phyloP scores from a whole-genome alignment of 2,113 vertebrate species.

The Chinchilla lanigera region DNA sequence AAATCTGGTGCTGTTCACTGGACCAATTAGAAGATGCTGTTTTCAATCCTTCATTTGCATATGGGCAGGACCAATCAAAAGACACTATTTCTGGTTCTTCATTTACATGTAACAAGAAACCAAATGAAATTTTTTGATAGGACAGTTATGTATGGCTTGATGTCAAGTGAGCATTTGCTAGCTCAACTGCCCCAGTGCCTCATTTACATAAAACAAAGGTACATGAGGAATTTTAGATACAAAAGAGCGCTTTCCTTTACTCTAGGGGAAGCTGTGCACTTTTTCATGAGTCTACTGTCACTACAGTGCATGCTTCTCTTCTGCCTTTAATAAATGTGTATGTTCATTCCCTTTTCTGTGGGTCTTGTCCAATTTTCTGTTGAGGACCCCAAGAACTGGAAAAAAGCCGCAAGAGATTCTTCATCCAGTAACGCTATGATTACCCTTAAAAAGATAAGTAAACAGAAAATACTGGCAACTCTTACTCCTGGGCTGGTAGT shows the following conservation, averaged over 20 bases:
- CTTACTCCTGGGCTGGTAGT: background rate
- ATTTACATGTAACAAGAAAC: background rate
- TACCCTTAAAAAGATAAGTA: constrained; percentile 25
- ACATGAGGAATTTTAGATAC: background rate
- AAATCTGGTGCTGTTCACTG: background rate
- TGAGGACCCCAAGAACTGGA: background rate
- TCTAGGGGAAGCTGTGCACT: background rate
- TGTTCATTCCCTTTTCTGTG: background rate
- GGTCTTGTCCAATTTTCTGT: background rate
- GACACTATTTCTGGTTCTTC: background rate
- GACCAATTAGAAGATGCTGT: background rate
- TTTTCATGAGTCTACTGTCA: background rate
- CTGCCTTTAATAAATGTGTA: background rate
- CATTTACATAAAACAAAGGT: background rate
- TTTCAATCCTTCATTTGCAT: background rate
- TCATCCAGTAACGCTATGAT: background rate
- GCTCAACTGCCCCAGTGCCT: background rate
- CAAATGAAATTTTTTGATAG: background rate
- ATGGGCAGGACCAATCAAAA: background rate
- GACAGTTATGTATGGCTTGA: background rate
- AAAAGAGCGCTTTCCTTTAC: background rate
- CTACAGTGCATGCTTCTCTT: background rate
- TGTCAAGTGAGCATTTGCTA: background rate
- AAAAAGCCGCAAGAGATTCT: background rate
- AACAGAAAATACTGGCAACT: constrained; percentile 40